Percentiles rank a stretch among this genome's conserved stretches.
Evolutionary conservation across 1,140 invertebrate genomes (phyloP).

Genomic region (Scylla paramamosain): DNA sequence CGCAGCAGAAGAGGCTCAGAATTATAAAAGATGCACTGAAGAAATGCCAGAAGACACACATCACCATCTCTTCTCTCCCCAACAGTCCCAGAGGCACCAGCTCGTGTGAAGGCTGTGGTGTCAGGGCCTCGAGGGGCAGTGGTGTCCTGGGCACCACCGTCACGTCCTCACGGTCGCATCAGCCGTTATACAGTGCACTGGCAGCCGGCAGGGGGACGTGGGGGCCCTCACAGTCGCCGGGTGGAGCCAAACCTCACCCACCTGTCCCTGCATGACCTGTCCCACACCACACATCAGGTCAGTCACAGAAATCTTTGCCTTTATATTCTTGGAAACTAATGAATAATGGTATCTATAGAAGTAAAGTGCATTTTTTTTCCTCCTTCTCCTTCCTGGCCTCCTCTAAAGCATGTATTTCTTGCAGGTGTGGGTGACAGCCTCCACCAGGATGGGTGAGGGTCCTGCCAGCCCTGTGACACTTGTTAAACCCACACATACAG

Average conservation of each 20-base stretch:
- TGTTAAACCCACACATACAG: conserved; percentile 67
- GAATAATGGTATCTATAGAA: not conserved
- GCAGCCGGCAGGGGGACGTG: conserved; percentile 56
- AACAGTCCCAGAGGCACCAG: conserved; percentile 81
- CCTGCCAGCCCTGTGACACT: conserved; percentile 78
- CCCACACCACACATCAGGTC: conserved; percentile 64
- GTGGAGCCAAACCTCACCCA: conserved; percentile 66
- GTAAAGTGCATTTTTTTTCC: not conserved
- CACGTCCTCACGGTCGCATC: conserved; percentile 81
- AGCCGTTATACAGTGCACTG: conserved; percentile 81
- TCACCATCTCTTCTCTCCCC: not conserved
- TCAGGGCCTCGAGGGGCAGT: conserved; percentile 80
- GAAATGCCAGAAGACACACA: no score
- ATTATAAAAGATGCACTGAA: no score
- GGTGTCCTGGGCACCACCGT: conserved; percentile 82
- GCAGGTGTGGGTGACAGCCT: conserved; percentile 84
- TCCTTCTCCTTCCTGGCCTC: not conserved
- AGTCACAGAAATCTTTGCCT: not conserved
- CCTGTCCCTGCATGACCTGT: conserved; percentile 65
- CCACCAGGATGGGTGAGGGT: conserved; percentile 84
- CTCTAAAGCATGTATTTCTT: not conserved
- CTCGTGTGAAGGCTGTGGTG: conserved; percentile 81
- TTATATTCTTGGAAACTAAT: not conserved
- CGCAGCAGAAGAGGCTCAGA: no score
- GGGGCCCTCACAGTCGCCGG: conserved; percentile 30